A percentile compares a stretch with the other conserved stretches of the same genome.
phyloP scores from a whole-genome alignment of 1,140 invertebrate genomes.

The Apis florea region DNA sequence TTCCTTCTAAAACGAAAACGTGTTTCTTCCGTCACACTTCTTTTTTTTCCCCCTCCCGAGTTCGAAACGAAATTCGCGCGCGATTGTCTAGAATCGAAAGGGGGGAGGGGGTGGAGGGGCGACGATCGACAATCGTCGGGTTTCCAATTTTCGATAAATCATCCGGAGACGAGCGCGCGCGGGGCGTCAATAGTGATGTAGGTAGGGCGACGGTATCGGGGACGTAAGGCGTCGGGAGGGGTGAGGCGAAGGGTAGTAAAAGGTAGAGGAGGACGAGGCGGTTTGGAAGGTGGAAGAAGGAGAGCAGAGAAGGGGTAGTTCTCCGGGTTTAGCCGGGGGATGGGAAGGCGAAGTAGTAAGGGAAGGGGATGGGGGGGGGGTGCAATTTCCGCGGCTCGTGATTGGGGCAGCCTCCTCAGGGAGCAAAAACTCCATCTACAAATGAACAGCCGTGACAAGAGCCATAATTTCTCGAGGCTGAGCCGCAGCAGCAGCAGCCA shows the following conservation, averaged over 20 bases:
- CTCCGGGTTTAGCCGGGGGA: constrained; percentile 58
- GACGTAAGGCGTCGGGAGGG: constrained; percentile 62
- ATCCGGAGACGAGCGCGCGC: constrained; percentile 59
- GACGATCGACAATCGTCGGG: constrained; percentile 65
- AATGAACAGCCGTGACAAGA: constrained; percentile 88
- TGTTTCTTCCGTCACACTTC: not conserved
- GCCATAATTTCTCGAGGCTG: constrained; percentile 84
- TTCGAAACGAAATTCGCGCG: not conserved
- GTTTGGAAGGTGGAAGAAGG: constrained; percentile 41
- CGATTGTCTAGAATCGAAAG: constrained; percentile 2
- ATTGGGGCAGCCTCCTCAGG: constrained; percentile 85
- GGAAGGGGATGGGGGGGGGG: constrained; percentile 71
- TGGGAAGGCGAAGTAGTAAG: constrained; percentile 73
- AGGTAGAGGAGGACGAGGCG: constrained; percentile 42
- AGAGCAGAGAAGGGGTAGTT: constrained; percentile 57
- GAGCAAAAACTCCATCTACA: constrained; percentile 87
- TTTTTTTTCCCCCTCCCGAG: too few relatives aligned
- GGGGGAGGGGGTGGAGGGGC: constrained; percentile 5
- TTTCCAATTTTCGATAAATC: constrained; percentile 70
- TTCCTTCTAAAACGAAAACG: too few relatives aligned
- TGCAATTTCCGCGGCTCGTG: constrained; percentile 87
- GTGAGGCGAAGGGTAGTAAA: constrained; percentile 59
- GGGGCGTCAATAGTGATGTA: constrained; percentile 65
- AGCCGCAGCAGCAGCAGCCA: constrained; percentile 65
- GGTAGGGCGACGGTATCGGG: constrained; percentile 48